Conservation (phyloP, 2,797 vertebrate species). For the Gobionotothen gibberifrons region DNA sequence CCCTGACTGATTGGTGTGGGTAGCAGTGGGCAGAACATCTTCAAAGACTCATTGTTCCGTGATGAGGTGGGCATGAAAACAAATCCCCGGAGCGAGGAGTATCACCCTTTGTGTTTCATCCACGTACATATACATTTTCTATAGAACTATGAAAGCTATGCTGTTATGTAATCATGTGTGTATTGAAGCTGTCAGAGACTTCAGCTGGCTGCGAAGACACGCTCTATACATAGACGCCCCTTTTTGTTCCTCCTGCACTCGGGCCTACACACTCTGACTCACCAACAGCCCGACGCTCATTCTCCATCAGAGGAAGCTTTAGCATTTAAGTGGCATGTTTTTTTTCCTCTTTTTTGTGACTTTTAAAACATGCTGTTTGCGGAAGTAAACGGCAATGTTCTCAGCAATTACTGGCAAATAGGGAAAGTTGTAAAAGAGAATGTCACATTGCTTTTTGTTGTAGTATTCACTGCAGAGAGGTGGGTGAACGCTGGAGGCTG, state of each 20-base stretch:
- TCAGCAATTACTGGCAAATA: slow-evolving; percentile 1
- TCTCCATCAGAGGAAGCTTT: slow-evolving; percentile 9
- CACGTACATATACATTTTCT: slow-evolving; percentile 50
- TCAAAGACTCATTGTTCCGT: slow-evolving; percentile 63
- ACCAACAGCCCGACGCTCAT: slow-evolving; percentile 34
- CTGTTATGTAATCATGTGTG: slow-evolving; percentile 65
- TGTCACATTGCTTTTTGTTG: slow-evolving; percentile 32
- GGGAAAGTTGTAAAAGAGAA: slow-evolving; percentile 6
- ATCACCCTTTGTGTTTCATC: slow-evolving; percentile 48
- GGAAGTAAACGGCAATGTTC: neutral
- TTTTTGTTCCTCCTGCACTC: slow-evolving; percentile 41
- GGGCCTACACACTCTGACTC: slow-evolving; percentile 73
- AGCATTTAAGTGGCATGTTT: neutral
- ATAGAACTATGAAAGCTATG: slow-evolving; percentile 53
- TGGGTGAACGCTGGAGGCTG: slow-evolving; percentile 47
- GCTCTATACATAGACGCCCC: slow-evolving; percentile 68
- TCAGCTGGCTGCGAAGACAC: slow-evolving; percentile 45
- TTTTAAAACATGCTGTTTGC: slow-evolving; percentile 4
- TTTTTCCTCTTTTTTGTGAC: slow-evolving; percentile 4
- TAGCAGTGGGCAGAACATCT: slow-evolving; percentile 57
- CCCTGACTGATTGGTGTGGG: slow-evolving; percentile 66
- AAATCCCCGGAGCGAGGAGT: slow-evolving; percentile 54
- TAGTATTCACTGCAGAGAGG: slow-evolving; percentile 54
- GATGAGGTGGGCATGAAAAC: slow-evolving; percentile 51
- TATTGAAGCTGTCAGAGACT: slow-evolving; percentile 62